phyloP scores from a whole-genome alignment of 2,797 vertebrate species.

The Syngnathus rostellatus region DNA sequence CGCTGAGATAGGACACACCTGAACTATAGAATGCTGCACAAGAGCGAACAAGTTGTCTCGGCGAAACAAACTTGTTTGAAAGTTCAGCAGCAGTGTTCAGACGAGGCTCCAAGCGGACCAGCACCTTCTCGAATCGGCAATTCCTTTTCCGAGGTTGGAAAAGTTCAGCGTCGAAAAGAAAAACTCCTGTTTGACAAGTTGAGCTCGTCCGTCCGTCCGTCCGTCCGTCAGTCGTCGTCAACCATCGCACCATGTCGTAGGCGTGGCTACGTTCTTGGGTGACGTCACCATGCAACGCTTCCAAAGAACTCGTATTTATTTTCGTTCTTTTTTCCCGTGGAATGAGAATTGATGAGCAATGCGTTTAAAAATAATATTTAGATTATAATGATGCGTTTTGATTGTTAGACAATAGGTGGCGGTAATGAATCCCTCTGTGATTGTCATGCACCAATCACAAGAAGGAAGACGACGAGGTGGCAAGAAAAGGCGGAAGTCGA shows the following conservation, averaged over 20 bases:
- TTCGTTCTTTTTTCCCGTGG: neutral
- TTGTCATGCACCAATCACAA: neutral
- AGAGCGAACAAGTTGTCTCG: neutral
- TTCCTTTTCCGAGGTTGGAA: neutral
- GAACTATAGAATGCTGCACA: neutral
- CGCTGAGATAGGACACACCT: neutral
- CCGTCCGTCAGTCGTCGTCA: conserved; percentile 19
- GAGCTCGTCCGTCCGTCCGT: no score
- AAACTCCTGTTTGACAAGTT: conserved; percentile 16
- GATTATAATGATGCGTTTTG: neutral
- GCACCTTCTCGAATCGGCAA: neutral
- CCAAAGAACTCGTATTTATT: conserved; percentile 3
- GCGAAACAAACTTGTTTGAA: neutral
- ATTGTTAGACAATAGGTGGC: neutral
- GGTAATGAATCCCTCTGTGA: neutral
- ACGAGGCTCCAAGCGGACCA: conserved; percentile 1
- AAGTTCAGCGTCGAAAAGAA: neutral
- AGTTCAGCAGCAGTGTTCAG: neutral
- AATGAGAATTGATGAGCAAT: neutral
- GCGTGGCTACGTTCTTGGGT: conserved; percentile 33
- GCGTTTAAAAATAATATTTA: neutral
- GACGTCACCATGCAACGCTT: conserved; percentile 31
- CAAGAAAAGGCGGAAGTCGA: neutral
- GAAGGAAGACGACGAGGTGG: neutral
- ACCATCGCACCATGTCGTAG: conserved; percentile 26